Conservation (phyloP, 2,113 vertebrate genomes). For the Rhinoderma darwinii region DNA sequence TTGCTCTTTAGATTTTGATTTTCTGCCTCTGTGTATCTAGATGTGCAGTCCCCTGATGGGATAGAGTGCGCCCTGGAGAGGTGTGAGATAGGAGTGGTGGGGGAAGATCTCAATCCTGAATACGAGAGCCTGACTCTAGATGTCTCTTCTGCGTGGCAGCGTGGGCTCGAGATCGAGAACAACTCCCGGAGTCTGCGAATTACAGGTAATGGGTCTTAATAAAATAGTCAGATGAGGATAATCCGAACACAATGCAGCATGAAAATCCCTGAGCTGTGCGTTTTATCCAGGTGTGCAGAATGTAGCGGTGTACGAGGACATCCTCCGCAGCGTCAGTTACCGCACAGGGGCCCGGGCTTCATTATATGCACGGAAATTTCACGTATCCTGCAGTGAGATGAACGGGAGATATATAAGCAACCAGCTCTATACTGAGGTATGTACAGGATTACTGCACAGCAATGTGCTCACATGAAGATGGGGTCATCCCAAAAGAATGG, state of each 20-base stretch:
- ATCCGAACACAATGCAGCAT: not conserved
- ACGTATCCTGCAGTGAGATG: conserved; percentile 96
- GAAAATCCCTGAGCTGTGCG: not conserved
- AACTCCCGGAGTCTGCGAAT: conserved; percentile 93
- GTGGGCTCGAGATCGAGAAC: conserved; percentile 91
- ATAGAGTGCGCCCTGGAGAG: conserved; percentile 95
- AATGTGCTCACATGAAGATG: not conserved
- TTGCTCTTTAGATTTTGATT: not conserved
- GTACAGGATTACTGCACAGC: not conserved
- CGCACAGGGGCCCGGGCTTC: conserved; percentile 84
- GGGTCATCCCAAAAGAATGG: not conserved
- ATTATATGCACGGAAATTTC: conserved; percentile 92
- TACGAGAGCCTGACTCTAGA: conserved; percentile 90
- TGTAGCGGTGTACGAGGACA: conserved; percentile 93
- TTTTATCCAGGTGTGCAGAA: conserved; percentile 85
- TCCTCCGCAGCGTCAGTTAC: conserved; percentile 88
- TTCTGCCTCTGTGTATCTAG: conserved; percentile 35
- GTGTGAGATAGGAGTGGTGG: conserved; percentile 91
- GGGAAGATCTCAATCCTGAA: conserved; percentile 90
- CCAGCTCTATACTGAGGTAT: conserved; percentile 92
- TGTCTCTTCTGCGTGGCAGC: conserved; percentile 83
- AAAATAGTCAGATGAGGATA: not conserved
- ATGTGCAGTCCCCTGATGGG: conserved; percentile 89
- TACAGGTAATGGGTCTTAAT: conserved; percentile 75
- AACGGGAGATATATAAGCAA: conserved; percentile 98